Percentiles rank a stretch among this genome's conserved stretches.
These are phyloP conservation scores for Choloepus didactylus DNA, from an alignment of 2,797 vertebrate species.

Conservation along the genomic window DNA sequence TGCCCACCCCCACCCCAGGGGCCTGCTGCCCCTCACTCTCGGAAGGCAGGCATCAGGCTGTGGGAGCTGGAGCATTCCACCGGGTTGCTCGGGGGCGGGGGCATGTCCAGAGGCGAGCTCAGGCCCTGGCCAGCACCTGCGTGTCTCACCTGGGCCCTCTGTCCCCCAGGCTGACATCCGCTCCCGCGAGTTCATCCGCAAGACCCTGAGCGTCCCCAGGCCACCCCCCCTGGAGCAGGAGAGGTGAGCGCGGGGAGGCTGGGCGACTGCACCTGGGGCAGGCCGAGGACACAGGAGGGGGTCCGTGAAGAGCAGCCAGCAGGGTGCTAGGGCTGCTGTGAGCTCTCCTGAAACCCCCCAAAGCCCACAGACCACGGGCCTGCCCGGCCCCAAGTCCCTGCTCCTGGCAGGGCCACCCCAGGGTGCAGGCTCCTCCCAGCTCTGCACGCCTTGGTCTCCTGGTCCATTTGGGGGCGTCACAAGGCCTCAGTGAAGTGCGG, in stretches of 20 bases:
- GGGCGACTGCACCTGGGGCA: background rate
- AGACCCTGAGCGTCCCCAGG: conserved; percentile 78
- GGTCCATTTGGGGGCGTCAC: rapidly evolving
- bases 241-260: conserved; percentile 81
- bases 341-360: background rate
- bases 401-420: background rate
- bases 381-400: background rate
- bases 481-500: background rate
- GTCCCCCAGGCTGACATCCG: conserved; percentile 90
- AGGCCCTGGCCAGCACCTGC: background rate
- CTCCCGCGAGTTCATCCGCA: conserved; percentile 92
- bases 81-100: rapidly evolving
- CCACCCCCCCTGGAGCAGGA: background rate
- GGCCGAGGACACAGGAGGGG: background rate
- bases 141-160: background rate
- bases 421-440: too few species aligned
- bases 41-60: background rate
- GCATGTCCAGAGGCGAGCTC: background rate
- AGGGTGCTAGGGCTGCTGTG: background rate
- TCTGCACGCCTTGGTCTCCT: too few species aligned
- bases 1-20: background rate
- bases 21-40: rapidly evolving
- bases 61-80: too few species aligned
- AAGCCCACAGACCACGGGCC: background rate
- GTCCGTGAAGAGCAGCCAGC: too few species aligned